Conservation (phyloP, 2,888 invertebrate genomes). For the Carterocephalus palaemon region DNA sequence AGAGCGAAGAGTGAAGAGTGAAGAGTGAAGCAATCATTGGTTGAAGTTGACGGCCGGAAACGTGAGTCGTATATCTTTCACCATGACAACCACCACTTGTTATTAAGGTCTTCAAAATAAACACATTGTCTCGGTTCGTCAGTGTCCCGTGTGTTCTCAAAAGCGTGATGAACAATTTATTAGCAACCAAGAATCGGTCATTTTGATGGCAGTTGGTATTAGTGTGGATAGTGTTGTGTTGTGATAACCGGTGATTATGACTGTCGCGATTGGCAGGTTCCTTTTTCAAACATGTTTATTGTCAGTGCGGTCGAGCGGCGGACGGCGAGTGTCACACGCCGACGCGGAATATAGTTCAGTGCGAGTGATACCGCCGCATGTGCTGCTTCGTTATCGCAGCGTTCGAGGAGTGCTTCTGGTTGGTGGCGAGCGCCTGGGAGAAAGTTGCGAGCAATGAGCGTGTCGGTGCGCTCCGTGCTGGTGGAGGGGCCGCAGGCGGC, state of each 20-base stretch:
- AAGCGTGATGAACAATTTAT: not conserved
- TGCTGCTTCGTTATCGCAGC: conserved; percentile 56
- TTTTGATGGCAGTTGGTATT: conserved; percentile 2
- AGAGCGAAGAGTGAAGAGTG: too few relatives aligned
- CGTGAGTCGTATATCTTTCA: conserved; percentile 46
- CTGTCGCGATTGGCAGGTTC: conserved; percentile 10
- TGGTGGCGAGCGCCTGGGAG: conserved; percentile 29
- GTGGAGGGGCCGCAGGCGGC: conserved; percentile 63
- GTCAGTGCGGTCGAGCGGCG: conserved; percentile 15
- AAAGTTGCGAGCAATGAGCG: conserved; percentile 47
- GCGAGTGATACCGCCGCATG: conserved; percentile 37
- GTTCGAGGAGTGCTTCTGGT: conserved; percentile 49
- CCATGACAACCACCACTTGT: conserved; percentile 43
- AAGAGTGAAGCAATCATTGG: conserved; percentile 9
- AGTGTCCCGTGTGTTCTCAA: not conserved
- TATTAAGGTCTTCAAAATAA: conserved; percentile 6
- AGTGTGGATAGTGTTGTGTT: too few relatives aligned
- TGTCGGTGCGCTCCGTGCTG: conserved; percentile 61
- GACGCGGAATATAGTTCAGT: not conserved
- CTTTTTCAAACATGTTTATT: conserved; percentile 20
- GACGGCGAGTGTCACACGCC: conserved; percentile 9
- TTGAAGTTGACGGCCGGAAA: conserved; percentile 41
- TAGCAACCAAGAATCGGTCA: too few relatives aligned
- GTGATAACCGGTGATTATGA: not conserved
- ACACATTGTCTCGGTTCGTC: conserved; percentile 7